These are phyloP conservation scores for Pao palembangensis DNA, from an alignment of 2,113 vertebrate genomes.

Conservation along the genomic window DNA sequence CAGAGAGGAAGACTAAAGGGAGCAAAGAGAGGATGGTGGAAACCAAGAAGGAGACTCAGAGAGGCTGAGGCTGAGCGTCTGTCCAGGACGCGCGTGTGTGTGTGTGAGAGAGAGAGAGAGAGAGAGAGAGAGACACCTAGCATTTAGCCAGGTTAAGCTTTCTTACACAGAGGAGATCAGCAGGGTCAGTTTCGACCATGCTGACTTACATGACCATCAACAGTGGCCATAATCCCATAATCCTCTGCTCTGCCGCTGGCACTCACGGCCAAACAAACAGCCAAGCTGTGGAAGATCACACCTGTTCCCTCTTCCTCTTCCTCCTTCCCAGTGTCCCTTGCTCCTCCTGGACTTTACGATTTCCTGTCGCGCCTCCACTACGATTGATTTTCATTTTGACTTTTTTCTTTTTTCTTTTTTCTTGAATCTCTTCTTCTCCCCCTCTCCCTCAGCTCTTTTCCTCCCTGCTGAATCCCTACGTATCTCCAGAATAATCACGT, in stretches of 20 bases:
- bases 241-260: conserved; percentile 54
- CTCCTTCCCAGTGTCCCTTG: not conserved
- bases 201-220: conserved; percentile 68
- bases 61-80: conserved; percentile 7
- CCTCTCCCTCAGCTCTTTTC: conserved; percentile 19
- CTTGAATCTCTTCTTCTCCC: not conserved
- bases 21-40: conserved; percentile 5
- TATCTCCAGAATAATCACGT: too few relatives aligned
- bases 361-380: not conserved
- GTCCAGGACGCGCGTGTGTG: conserved; percentile 22
- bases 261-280: conserved; percentile 58
- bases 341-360: not conserved
- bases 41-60: not conserved
- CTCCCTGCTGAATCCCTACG: not conserved
- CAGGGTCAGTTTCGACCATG: conserved; percentile 65
- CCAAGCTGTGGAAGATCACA: conserved; percentile 49
- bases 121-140: conserved; percentile 39
- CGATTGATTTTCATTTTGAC: not conserved
- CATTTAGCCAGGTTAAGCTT: conserved; percentile 70
- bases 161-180: conserved; percentile 61
- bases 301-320: conserved; percentile 25
- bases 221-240: conserved; percentile 72
- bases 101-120: conserved; percentile 7
- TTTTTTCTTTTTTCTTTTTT: not conserved
- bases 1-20: conserved; percentile 24